phyloP scores from a whole-genome alignment of 1,140 invertebrate species.

The Melipona quadrifasciata region DNA sequence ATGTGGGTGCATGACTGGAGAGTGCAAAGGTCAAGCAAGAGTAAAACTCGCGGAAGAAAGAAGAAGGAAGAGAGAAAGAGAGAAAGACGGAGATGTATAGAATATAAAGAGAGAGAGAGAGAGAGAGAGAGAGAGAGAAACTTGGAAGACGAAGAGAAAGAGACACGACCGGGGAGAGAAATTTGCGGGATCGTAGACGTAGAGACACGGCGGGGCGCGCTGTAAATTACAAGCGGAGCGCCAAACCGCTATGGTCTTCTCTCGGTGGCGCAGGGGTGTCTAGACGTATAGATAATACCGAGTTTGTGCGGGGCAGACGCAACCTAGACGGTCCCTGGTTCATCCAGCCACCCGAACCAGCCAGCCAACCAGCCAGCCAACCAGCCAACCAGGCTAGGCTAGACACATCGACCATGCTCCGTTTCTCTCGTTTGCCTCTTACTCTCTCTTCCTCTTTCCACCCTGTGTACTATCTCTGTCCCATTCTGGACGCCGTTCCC shows the following conservation, averaged over 20 bases:
- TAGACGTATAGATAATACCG: slow-evolving; percentile 72
- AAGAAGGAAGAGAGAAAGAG: background rate
- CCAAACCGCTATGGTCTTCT: slow-evolving; percentile 70
- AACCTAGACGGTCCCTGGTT: slow-evolving; percentile 71
- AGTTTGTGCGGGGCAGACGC: slow-evolving; percentile 70
- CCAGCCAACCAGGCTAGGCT: slow-evolving; percentile 70
- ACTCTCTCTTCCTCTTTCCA: slow-evolving; percentile 29
- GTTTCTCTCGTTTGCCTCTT: slow-evolving; percentile 57
- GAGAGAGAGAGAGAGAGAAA: background rate
- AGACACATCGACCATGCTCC: slow-evolving; percentile 72
- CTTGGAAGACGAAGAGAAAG: background rate
- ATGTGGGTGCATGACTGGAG: background rate
- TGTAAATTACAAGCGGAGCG: slow-evolving; percentile 72
- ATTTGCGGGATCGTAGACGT: slow-evolving; percentile 59
- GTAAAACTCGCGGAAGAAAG: background rate
- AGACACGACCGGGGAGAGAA: slow-evolving; percentile 35
- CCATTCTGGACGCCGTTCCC: slow-evolving; percentile 3
- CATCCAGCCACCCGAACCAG: slow-evolving; percentile 67
- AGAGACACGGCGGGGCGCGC: slow-evolving; percentile 66
- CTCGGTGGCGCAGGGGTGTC: slow-evolving; percentile 70
- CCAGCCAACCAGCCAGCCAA: slow-evolving; percentile 64
- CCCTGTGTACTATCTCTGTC: slow-evolving; percentile 3
- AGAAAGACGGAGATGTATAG: too few relatives aligned
- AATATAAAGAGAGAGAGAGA: slow-evolving; percentile 15
- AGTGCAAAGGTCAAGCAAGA: slow-evolving; percentile 35